Percentiles rank a stretch among this genome's conserved stretches.
Conservation (phyloP, 1,140 invertebrate genomes). For the Pantala flavescens region DNA sequence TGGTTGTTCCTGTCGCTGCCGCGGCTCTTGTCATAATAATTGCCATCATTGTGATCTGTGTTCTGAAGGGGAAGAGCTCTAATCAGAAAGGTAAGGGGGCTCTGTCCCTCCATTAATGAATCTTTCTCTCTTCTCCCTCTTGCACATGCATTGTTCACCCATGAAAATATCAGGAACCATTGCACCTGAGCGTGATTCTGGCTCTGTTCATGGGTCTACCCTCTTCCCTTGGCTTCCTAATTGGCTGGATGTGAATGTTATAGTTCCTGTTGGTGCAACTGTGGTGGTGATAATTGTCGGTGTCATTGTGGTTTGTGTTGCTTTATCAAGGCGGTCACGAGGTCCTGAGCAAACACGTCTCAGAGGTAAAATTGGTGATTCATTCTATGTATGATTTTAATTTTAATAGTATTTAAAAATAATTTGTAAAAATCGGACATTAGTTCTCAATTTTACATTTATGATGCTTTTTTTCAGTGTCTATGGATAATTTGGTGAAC, state of each 20-base stretch:
- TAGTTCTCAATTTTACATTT: too few species aligned
- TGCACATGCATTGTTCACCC: constrained; percentile 19
- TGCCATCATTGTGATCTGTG: constrained; percentile 82
- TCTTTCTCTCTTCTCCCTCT: constrained; percentile 22
- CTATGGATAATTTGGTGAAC: too few species aligned
- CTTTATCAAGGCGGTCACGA: constrained; percentile 61
- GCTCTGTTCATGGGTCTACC: constrained; percentile 41
- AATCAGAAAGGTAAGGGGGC: constrained; percentile 64
- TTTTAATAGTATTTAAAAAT: too few species aligned
- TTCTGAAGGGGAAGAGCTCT: constrained; percentile 67
- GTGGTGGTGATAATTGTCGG: constrained; percentile 78
- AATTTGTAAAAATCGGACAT: too few species aligned
- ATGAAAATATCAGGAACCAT: constrained; percentile 54
- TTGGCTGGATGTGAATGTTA: constrained; percentile 76
- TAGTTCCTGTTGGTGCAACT: constrained; percentile 72
- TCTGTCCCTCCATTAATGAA: constrained; percentile 26
- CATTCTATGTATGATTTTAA: not conserved
- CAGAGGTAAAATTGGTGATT: constrained; percentile 44
- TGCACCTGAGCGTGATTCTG: constrained; percentile 55
- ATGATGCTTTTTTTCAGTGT: too few species aligned
- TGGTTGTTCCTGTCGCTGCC: constrained; percentile 87
- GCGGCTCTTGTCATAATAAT: constrained; percentile 83
- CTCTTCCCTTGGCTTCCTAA: constrained; percentile 67
- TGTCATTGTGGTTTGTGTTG: constrained; percentile 78
- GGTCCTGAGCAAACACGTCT: constrained; percentile 64